These are phyloP conservation scores for Trisateles emortualis DNA, from an alignment of 2,888 invertebrate genomes.

Conservation along the genomic window DNA sequence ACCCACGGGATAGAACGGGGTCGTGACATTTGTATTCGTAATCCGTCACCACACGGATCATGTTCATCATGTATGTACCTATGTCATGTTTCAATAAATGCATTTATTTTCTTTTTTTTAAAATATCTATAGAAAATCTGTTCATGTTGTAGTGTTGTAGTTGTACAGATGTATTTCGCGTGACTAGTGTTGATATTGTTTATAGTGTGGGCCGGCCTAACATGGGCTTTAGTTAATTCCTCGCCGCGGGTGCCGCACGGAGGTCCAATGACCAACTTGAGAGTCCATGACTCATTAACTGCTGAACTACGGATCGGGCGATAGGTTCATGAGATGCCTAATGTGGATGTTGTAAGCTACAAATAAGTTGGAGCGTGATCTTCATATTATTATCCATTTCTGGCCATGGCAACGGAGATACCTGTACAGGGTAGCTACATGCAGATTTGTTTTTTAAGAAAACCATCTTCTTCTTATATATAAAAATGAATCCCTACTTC, in stretches of 20 bases:
- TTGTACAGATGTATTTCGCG: constrained; percentile 19
- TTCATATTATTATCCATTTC: not conserved
- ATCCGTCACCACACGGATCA: too few species aligned
- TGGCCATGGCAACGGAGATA: too few species aligned
- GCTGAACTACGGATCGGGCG: constrained; percentile 9
- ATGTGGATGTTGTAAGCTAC: constrained; percentile 4
- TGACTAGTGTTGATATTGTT: constrained; percentile 18
- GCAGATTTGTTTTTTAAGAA: too few species aligned
- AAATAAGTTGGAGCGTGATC: not conserved
- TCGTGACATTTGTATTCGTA: too few species aligned
- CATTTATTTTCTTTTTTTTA: too few species aligned
- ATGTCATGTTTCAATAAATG: too few species aligned
- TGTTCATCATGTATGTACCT: too few species aligned
- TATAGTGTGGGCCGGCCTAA: constrained; percentile 16
- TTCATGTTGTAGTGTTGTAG: constrained; percentile 27
- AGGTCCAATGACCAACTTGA: constrained; percentile 32
- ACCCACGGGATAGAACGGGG: too few species aligned
- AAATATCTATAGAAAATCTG: too few species aligned
- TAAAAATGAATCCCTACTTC: too few species aligned
- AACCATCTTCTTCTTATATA: too few species aligned
- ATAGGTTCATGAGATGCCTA: not conserved
- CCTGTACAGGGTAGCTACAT: not conserved
- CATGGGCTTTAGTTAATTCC: constrained; percentile 26
- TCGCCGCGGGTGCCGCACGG: constrained; percentile 20
- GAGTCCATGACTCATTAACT: constrained; percentile 34